Base-by-base conservation (phyloP, 2,113 vertebrate genomes). In the Corydoras sp. region DNA sequence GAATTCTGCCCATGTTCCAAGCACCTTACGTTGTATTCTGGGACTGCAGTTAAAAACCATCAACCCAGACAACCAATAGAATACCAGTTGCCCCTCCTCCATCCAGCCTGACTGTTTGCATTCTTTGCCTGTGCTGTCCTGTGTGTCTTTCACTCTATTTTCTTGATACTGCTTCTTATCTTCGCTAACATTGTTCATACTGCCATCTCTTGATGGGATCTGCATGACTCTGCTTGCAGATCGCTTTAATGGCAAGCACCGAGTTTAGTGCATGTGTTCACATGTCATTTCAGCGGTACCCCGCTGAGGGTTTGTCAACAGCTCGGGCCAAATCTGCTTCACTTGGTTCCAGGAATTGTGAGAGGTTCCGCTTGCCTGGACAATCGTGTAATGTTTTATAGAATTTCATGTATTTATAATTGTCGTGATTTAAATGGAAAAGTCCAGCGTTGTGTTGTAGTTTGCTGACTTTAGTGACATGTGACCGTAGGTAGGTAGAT, bases 81-180 rank as follows among this genome's bases (percentile, higher is more conserved):
- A 13, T 9, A 14, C 50, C 29, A 18, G 54, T 14, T 53, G 35
- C 32, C 35, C 55, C 66, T 62, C 65, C 49, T 76, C 63, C 67
- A 64, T 51, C 60, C 75, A 50, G n/a, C 18, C 18, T 24, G 58
- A 32, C 64, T 63, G 9, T 60, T 31, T 32, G 50, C n/a, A 48
- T n/a, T 72, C 61, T 77, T 15, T 70, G 68, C 68, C 68, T 65
- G 64, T 48, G 11, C 55, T 62, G 10, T 63, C 43, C 53, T 58
- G 18, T 24, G 10, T 61, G 12, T 8, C 13, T 69, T 58, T 64
- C n/a, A n/a, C 6, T 51, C 48, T 8, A 15, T 71, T 8, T 69
- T 15, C 35, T 10, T 59, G 14, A 10, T 5, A 18, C 48, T 9
- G 31, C 29, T 29, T 32, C 10, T 49, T 15, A 50, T 31, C 72